phyloP scores from a whole-genome alignment of 2,888 invertebrate species.

The Archips xylosteana region DNA sequence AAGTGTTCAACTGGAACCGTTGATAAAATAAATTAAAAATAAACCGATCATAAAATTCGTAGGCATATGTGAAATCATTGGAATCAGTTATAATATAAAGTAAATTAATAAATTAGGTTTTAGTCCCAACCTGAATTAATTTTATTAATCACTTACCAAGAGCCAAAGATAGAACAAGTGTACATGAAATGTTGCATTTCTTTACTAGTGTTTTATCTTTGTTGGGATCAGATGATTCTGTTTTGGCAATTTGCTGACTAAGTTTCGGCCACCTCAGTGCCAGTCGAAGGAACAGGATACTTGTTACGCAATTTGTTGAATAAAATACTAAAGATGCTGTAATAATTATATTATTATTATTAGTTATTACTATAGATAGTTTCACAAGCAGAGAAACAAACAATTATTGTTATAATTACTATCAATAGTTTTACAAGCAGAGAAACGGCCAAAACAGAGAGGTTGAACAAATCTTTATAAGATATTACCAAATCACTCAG shows the following conservation, averaged over 20 bases:
- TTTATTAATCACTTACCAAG: constrained; percentile 52
- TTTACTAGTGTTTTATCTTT: constrained; percentile 50
- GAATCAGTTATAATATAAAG: no score
- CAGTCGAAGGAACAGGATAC: constrained; percentile 55
- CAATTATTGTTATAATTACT: no score
- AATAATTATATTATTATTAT: constrained; percentile 34
- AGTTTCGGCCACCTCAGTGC: constrained; percentile 61
- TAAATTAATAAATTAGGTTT: background rate
- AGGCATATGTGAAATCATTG: no score
- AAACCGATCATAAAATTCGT: no score
- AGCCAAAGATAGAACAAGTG: constrained; percentile 50
- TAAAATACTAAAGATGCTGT: constrained; percentile 59
- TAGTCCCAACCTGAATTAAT: background rate
- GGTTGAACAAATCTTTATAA: no score
- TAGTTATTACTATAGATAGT: no score
- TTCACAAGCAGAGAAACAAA: no score
- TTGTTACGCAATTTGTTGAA: constrained; percentile 49
- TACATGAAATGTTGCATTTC: constrained; percentile 53
- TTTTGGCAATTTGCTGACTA: constrained; percentile 52
- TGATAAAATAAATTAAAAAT: background rate
- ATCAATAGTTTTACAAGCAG: no score
- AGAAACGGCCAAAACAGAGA: no score
- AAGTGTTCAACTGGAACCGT: constrained; percentile 36
- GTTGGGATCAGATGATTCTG: constrained; percentile 55
- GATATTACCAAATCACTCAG: no score